A percentile compares a stretch with the other conserved stretches of the same genome.
Evolutionary conservation across 2,113 vertebrate genomes (phyloP).

Genomic region (Columba janthina): DNA sequence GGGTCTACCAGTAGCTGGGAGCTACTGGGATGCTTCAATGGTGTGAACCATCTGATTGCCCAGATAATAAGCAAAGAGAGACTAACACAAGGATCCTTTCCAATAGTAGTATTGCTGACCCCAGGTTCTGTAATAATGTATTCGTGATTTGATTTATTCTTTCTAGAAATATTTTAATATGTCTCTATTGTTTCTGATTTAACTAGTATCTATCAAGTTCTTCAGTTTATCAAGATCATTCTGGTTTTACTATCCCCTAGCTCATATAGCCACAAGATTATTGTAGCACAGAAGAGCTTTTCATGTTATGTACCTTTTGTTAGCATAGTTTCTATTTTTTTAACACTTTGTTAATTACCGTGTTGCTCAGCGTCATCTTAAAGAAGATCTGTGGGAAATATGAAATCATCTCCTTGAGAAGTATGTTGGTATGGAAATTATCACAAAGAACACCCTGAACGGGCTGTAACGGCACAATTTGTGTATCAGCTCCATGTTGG

Average conservation of each 20-base stretch:
- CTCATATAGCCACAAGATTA: not conserved
- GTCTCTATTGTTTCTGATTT: constrained; percentile 1
- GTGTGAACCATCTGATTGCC: not conserved
- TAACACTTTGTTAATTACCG: not conserved
- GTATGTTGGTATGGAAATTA: not conserved
- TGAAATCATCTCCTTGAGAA: not conserved
- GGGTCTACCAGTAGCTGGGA: not conserved
- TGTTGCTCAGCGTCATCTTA: not conserved
- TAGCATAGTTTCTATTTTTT: not conserved
- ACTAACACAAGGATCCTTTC: not conserved
- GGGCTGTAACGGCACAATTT: not conserved
- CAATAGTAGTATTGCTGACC: not conserved
- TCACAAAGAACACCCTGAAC: not conserved
- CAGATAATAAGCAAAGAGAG: not conserved
- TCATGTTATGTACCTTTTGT: not conserved
- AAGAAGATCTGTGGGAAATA: not conserved
- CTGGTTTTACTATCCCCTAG: not conserved
- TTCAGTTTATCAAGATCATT: not conserved
- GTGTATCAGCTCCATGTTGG: not conserved
- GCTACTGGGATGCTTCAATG: not conserved
- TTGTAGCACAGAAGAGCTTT: not conserved
- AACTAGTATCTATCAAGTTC: not conserved
- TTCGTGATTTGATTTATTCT: constrained; percentile 26
- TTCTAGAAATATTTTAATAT: constrained; percentile 5
- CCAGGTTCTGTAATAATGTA: not conserved